phyloP scores from a whole-genome alignment of 2,797 vertebrate genomes.

The Parambassis ranga region DNA sequence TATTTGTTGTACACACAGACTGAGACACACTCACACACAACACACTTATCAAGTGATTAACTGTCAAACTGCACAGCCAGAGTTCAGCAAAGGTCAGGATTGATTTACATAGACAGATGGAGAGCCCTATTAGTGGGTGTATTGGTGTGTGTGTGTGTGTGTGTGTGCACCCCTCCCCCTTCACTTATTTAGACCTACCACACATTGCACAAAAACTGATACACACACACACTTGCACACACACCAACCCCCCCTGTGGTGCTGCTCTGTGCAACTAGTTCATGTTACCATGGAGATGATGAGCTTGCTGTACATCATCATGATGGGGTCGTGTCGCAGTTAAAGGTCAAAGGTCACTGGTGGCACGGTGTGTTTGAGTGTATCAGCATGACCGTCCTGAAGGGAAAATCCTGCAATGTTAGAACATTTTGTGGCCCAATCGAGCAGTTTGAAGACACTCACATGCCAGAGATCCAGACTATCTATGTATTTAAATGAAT shows the following conservation, averaged over 20 bases:
- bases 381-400: slow-evolving; percentile 29
- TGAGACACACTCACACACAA: slow-evolving; percentile 9
- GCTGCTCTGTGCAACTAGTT: slow-evolving; percentile 52
- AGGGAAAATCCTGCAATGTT: slow-evolving; percentile 34
- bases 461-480: neutral
- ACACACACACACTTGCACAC: slow-evolving; percentile 10
- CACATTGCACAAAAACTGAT: slow-evolving; percentile 8
- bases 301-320: slow-evolving; percentile 71
- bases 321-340: slow-evolving; percentile 68
- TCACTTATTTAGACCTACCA: neutral
- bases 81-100: slow-evolving; percentile 73
- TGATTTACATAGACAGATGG: slow-evolving; percentile 79
- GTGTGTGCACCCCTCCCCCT: slow-evolving; percentile 11
- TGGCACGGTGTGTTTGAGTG: slow-evolving; percentile 34
- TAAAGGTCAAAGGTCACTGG: slow-evolving; percentile 64
- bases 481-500: neutral
- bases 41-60: slow-evolving; percentile 75
- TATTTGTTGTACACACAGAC: neutral
- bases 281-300: slow-evolving; percentile 73
- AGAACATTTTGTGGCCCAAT: slow-evolving; percentile 8
- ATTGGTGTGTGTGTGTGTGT: slow-evolving; percentile 16
- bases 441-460: neutral
- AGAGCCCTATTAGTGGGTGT: slow-evolving; percentile 55
- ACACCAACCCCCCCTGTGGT: slow-evolving; percentile 37
- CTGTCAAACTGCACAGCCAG: slow-evolving; percentile 73